Evolutionary conservation across 1,140 invertebrate genomes (phyloP), one percentile per base, ranked within the genome.

Genomic region (Drosophila suzukii): DNA sequence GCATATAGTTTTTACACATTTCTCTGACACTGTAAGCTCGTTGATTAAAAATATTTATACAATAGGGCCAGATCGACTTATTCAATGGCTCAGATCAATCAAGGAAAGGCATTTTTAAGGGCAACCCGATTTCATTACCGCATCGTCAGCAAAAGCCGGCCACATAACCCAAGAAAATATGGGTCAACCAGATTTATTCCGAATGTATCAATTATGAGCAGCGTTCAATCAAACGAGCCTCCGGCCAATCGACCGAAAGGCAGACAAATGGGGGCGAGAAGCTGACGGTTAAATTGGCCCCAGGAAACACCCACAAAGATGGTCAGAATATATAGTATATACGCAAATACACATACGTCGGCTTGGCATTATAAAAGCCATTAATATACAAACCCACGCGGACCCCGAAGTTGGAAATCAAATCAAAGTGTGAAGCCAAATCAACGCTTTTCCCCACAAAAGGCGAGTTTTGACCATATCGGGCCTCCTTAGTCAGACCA

Each of bases 241-340:
- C 47, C 51, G 15, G 54, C 15, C 59, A 55, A 78, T 59, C 70
- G 50, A 74, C 39, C 56, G 13, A 68, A 51, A 46, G 39, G 15
- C 71, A 39, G 59, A 75, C 67, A 74, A 74, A 74, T 73, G 43
- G 66, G 59, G 73, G 59, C 65, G 54, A 78, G 57, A 55, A 75
- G 78, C 82, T 86, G 82, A 86, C 82, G 75, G 82, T 86, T 67
- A 78, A 86, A 86, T 81, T 86, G 82, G 82, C 73, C 78, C 53
- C 50, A 71, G 76, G 76, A 58, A 47, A 63, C 67, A 66, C 39
- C 44, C 72, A 46, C 43, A 49, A 3, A 62, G 49, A 43, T 24
- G 57, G 41, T 17, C 41, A 53, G n/a, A 72, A 56, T 60, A 44
- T 51, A 53, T 38, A 0, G n/a, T 6, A 49, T 50, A 47, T 36